phyloP scores from a whole-genome alignment of 2,113 vertebrate species.

The Puma concolor region DNA sequence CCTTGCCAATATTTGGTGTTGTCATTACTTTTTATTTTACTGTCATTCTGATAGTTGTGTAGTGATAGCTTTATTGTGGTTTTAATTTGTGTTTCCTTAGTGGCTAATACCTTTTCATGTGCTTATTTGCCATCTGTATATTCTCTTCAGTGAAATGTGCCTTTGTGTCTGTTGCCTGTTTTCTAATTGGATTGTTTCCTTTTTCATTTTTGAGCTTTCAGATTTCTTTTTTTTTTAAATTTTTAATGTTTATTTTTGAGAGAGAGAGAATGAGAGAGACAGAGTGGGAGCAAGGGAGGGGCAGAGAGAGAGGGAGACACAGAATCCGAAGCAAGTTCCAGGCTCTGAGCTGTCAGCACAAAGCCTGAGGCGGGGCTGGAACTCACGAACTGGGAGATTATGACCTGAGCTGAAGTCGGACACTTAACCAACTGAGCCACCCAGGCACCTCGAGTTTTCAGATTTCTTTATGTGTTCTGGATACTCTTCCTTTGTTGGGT shows the following conservation, averaged over 20 bases:
- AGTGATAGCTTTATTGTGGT: background rate
- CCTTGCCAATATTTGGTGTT: background rate
- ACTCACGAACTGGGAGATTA: too few relatives aligned
- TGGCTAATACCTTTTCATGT: background rate
- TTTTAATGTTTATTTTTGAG: too few relatives aligned
- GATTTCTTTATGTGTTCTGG: background rate
- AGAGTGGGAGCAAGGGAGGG: too few relatives aligned
- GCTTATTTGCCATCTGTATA: background rate
- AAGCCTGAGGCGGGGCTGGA: too few relatives aligned
- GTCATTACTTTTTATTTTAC: background rate
- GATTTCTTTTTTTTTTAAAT: background rate
- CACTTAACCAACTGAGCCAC: too few relatives aligned
- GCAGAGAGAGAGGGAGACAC: too few relatives aligned
- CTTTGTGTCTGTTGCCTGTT: background rate
- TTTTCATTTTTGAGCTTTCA: conserved; percentile 1
- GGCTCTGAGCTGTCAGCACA: too few relatives aligned
- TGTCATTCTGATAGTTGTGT: background rate
- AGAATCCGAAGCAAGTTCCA: too few relatives aligned
- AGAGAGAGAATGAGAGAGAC: too few relatives aligned
- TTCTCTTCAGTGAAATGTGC: background rate
- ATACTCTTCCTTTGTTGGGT: background rate
- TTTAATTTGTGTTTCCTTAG: background rate
- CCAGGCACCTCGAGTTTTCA: background rate
- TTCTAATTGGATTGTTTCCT: background rate
- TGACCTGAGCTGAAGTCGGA: too few relatives aligned